A percentile compares a stretch with the other conserved stretches of the same genome.
phyloP scores from a whole-genome alignment of 2,113 vertebrate genomes.

The Oryctolagus cuniculus region mOryCun1.1 NC_091432.1:30838501-30839000 shows the following conservation, averaged over 20 bases:
- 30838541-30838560: background rate
- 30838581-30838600: background rate
- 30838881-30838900: background rate
- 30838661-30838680: background rate
- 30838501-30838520: background rate
- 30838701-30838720: background rate
- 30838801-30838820: background rate
- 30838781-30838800: background rate
- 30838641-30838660: background rate
- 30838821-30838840: background rate
- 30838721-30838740: background rate
- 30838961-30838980: background rate
- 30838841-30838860: background rate
- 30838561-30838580: background rate
- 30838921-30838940: background rate
- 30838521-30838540: background rate
- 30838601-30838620: slow-evolving; percentile 22
- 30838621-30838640: background rate
- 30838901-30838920: background rate
- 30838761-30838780: background rate
- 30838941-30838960: background rate
- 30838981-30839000: background rate
- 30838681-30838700: background rate
- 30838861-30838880: background rate
- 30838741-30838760: background rate